Conservation (phyloP, 2,113 vertebrate species). For the Trichomycterus rosablanca region DNA sequence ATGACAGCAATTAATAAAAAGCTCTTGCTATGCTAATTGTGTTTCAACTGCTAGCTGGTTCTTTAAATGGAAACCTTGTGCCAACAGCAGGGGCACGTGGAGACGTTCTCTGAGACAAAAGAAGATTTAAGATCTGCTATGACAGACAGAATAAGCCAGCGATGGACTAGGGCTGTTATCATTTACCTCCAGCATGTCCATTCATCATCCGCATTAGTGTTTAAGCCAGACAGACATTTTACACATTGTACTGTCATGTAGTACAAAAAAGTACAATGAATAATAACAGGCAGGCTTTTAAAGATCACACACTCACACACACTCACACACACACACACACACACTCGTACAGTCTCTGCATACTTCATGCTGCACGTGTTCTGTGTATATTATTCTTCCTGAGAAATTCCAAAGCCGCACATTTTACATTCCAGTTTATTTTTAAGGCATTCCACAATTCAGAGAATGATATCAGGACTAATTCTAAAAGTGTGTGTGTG, state of each 20-base stretch:
- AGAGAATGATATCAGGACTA: too few relatives aligned
- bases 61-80: slow-evolving; percentile 11
- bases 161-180: background rate
- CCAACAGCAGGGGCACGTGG: background rate
- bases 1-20: too few relatives aligned
- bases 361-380: too few relatives aligned
- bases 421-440: background rate
- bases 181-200: background rate
- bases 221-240: background rate
- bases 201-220: slow-evolving; percentile 10
- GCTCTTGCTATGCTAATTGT: background rate
- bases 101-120: background rate
- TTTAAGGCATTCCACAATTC: too few relatives aligned
- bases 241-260: background rate
- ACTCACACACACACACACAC: too few relatives aligned
- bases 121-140: slow-evolving; percentile 3
- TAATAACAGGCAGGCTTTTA: background rate
- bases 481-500: too few relatives aligned
- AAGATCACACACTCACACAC: too few relatives aligned
- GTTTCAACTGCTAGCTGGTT: background rate
- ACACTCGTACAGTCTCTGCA: too few relatives aligned
- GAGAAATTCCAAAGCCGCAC: too few relatives aligned
- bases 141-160: slow-evolving; percentile 4
- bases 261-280: background rate
- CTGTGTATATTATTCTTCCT: too few relatives aligned